Evolutionary conservation across 2,797 vertebrate genomes (phyloP).

Genomic region (Rhinatrema bivittatum): DNA sequence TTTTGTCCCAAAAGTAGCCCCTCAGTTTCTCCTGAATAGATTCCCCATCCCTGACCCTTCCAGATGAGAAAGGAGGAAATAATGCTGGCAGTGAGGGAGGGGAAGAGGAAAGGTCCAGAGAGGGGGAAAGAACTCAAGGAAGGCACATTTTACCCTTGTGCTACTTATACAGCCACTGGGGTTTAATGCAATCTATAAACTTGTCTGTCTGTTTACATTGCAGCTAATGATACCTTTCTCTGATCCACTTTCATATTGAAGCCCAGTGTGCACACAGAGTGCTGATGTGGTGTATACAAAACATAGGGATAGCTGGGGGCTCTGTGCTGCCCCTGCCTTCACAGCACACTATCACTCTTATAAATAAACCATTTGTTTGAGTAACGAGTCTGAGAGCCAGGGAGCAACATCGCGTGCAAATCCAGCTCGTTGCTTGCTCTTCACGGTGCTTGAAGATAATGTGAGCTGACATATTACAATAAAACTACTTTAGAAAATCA

Average conservation of each 20-base stretch:
- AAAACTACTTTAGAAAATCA: constrained; percentile 99
- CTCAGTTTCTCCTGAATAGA: too few relatives aligned
- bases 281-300: constrained; percentile 58
- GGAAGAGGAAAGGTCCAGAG: constrained; percentile 18
- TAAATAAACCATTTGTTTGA: constrained; percentile 72
- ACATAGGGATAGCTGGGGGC: constrained; percentile 56
- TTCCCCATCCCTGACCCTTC: constrained; percentile 14
- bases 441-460: constrained; percentile 76
- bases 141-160: constrained; percentile 33
- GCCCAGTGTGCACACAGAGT: constrained; percentile 66
- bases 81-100: constrained; percentile 7
- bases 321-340: constrained; percentile 58
- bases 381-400: constrained; percentile 56
- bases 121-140: constrained; percentile 26
- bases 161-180: constrained; percentile 52
- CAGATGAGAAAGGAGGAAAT: background rate
- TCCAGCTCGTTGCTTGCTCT: constrained; percentile 69
- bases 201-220: constrained; percentile 79
- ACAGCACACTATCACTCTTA: constrained; percentile 66
- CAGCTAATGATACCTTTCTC: constrained; percentile 66
- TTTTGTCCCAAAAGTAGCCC: too few relatives aligned
- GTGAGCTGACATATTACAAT: constrained; percentile 90
- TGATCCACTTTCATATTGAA: constrained; percentile 67
- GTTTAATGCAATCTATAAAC: constrained; percentile 74
- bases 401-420: constrained; percentile 83